phyloP scores from a whole-genome alignment of 2,797 vertebrate species.

The Sebastolobus altivelis region DNA sequence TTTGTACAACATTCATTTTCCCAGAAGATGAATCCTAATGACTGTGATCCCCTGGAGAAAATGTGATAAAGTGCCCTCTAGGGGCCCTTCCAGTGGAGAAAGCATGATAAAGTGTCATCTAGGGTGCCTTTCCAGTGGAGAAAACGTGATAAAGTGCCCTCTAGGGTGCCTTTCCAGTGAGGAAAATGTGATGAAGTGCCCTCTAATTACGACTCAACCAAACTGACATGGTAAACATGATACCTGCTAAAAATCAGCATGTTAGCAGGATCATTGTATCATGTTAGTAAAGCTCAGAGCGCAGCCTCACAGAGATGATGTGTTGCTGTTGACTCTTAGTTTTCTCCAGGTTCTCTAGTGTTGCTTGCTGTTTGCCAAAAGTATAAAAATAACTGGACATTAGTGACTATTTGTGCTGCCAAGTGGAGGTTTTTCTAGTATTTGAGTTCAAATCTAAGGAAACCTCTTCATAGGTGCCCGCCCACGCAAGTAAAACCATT shows the following conservation, averaged over 20 bases:
- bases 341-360: neutral
- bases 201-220: too few relatives aligned
- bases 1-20: neutral
- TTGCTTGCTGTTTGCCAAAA: slow-evolving; percentile 8
- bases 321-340: neutral
- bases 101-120: too few relatives aligned
- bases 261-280: neutral
- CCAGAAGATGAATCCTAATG: neutral
- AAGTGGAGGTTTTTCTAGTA: slow-evolving; percentile 17
- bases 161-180: too few relatives aligned
- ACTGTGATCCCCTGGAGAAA: neutral
- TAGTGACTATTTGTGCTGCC: slow-evolving; percentile 12
- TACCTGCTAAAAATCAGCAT: neutral
- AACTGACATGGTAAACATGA: too few relatives aligned
- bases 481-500: slow-evolving; percentile 16
- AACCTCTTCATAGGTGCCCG: neutral
- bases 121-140: too few relatives aligned
- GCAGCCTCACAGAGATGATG: neutral
- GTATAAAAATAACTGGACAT: neutral
- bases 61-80: too few relatives aligned
- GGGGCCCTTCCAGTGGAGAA: too few relatives aligned
- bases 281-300: neutral
- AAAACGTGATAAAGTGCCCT: too few relatives aligned
- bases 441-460: slow-evolving; percentile 1
- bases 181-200: too few relatives aligned